Evolutionary conservation across 2,888 invertebrate species (phyloP).

Genomic region (Acronicta leporina): DNA sequence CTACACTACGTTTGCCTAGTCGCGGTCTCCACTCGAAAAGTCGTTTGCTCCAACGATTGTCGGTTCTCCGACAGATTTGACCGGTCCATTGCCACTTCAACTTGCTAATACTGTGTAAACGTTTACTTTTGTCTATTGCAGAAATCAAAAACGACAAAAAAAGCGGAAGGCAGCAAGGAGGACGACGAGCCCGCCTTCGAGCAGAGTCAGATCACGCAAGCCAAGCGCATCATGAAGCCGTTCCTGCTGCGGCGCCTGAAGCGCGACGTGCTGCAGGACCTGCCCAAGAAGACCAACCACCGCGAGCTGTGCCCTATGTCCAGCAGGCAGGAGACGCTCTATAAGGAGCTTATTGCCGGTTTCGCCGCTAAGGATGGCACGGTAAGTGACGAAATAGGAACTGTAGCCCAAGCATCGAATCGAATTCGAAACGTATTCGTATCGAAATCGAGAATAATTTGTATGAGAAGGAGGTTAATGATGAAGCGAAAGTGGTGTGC

Average conservation of each 20-base stretch:
- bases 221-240: slow-evolving; percentile 98
- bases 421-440: too few species aligned
- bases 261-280: slow-evolving; percentile 94
- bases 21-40: too few species aligned
- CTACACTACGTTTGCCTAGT: too few species aligned
- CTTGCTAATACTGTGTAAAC: too few species aligned
- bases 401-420: too few species aligned
- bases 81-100: too few species aligned
- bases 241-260: slow-evolving; percentile 97
- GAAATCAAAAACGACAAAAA: slow-evolving; percentile 89
- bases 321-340: slow-evolving; percentile 92
- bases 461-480: too few species aligned
- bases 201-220: slow-evolving; percentile 96
- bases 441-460: too few species aligned
- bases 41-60: too few species aligned
- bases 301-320: slow-evolving; percentile 91
- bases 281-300: slow-evolving; percentile 95
- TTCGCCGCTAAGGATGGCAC: slow-evolving; percentile 90
- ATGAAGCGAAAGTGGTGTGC: too few species aligned
- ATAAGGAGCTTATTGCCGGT: slow-evolving; percentile 92
- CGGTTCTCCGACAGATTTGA: too few species aligned
- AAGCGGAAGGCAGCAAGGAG: slow-evolving; percentile 80
- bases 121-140: slow-evolving; percentile 42
- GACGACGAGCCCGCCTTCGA: slow-evolving; percentile 94
- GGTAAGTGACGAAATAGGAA: slow-evolving; percentile 70